Conservation (phyloP, 2,113 vertebrate species). For the Petromus typicus region DNA sequence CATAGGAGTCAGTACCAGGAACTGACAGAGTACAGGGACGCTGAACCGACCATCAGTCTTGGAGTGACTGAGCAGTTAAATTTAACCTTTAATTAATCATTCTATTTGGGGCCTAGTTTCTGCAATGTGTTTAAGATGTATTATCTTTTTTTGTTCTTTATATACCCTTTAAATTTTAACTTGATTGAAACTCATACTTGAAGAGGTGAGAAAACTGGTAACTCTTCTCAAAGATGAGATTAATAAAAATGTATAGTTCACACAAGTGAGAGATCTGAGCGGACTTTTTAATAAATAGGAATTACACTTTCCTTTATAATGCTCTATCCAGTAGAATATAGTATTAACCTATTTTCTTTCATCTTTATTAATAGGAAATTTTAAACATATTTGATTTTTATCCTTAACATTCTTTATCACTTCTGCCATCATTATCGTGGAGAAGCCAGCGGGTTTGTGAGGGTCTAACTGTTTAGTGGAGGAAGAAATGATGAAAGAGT, state of each 20-base stretch:
- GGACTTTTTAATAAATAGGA: neutral
- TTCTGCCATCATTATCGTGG: neutral
- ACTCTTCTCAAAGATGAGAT: neutral
- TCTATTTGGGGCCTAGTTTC: neutral
- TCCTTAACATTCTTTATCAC: neutral
- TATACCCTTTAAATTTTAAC: slow-evolving; percentile 35
- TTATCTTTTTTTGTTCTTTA: slow-evolving; percentile 23
- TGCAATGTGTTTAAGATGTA: neutral
- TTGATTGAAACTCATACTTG: neutral
- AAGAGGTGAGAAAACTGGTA: neutral
- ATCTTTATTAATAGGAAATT: neutral
- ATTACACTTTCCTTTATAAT: neutral
- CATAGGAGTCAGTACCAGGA: neutral
- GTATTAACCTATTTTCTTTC: slow-evolving; percentile 15
- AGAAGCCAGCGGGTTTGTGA: neutral
- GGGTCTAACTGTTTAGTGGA: neutral
- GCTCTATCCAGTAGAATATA: neutral
- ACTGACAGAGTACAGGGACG: neutral
- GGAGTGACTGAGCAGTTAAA: neutral
- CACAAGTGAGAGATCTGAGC: neutral
- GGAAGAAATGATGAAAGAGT: neutral
- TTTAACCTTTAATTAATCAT: neutral
- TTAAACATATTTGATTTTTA: slow-evolving; percentile 36
- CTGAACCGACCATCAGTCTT: neutral
- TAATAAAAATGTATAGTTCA: neutral